A percentile compares a stretch with the other conserved stretches of the same genome.
Conservation (phyloP, 2,888 invertebrate species). For the Rotaria magnacalcarata region DNA sequence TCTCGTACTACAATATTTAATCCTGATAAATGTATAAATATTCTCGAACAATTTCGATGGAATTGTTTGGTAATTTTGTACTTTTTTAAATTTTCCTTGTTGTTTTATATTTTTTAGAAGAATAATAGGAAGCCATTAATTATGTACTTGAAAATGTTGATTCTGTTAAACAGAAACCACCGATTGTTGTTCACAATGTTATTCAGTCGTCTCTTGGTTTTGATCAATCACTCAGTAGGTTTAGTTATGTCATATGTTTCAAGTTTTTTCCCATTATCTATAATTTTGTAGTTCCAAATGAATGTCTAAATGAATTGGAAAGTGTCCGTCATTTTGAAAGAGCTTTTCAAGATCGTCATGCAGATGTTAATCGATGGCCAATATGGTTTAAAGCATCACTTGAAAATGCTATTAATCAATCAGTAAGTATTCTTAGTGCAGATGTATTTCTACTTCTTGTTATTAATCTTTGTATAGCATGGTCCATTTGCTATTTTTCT, state of each 20-base stretch:
- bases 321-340: neutral
- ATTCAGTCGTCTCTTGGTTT: neutral
- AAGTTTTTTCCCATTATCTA: neutral
- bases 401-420: neutral
- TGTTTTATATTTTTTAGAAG: neutral
- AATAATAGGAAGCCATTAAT: neutral
- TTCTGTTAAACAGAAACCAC: neutral
- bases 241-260: neutral
- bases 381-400: neutral
- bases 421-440: neutral
- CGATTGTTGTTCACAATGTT: neutral
- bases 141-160: neutral
- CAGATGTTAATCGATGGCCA: neutral
- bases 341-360: neutral
- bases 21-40: neutral
- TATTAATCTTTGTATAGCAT: neutral
- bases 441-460: neutral
- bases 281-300: neutral
- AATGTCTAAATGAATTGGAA: neutral
- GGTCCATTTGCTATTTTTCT: neutral
- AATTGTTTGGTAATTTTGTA: neutral
- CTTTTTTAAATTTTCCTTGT: neutral
- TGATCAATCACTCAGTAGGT: neutral
- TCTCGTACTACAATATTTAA: neutral
- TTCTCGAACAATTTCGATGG: neutral